Conservation (phyloP, 2,888 invertebrate species). For the Xestia ashworthii region DNA sequence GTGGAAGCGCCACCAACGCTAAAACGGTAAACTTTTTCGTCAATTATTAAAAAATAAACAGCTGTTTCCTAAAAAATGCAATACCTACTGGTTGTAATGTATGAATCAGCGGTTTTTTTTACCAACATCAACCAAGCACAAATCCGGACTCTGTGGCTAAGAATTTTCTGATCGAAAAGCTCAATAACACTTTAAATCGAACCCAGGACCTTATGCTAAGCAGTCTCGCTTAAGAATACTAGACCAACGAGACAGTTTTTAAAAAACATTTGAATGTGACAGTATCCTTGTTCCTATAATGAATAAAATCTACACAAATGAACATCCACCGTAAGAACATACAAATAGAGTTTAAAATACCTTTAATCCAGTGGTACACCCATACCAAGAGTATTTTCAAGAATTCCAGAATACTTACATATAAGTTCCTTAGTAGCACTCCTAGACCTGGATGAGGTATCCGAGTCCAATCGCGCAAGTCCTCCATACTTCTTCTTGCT, state of each 20-base stretch:
- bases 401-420: constrained; percentile 89
- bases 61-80: too few species aligned
- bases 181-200: not conserved
- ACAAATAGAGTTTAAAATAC: not conserved
- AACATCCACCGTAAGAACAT: not conserved
- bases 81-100: too few species aligned
- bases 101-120: too few species aligned
- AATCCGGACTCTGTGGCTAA: not conserved
- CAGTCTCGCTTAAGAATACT: not conserved
- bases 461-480: constrained; percentile 92
- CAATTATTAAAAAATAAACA: too few species aligned
- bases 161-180: not conserved
- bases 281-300: not conserved
- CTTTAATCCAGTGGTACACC: not conserved
- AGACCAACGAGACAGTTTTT: not conserved
- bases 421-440: constrained; percentile 97
- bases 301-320: not conserved
- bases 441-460: constrained; percentile 96
- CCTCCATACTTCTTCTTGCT: constrained; percentile 86
- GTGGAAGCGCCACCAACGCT: too few species aligned
- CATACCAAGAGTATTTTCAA: not conserved
- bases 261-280: not conserved
- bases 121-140: not conserved
- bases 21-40: too few species aligned
- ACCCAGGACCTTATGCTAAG: not conserved